Base-by-base conservation (phyloP, 2,113 vertebrate species). In the Paratilapia polleni region DNA sequence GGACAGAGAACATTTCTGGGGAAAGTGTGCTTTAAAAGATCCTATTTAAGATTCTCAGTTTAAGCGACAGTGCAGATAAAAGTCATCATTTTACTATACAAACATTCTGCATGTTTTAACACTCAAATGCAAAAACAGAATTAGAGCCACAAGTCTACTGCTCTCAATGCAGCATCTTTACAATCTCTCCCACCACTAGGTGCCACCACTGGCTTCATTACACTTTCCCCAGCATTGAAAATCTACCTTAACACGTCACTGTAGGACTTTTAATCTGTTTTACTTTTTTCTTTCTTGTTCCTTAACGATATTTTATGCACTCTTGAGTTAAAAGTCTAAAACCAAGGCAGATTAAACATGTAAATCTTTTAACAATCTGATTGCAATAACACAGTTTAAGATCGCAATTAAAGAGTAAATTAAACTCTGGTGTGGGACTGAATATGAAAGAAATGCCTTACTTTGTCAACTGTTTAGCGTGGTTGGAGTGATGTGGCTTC, bases 151-250 rank as follows among this genome's bases (percentile, higher is more conserved):
- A 49, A 12, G 43, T 52, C n/a, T 28, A 3, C 34, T 43, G 58
- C 17, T 52, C 54, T 60, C 17, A 28, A 22, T 81, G 84, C 41
- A 87, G 80, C 85, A 80, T 87, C 73, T 75, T 70, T 43, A 58
- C 49, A 24, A 84, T 74, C 59, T 57, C 20, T 78, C 24, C 78
- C 77, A 82, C 95, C 95, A 89, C 95, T 94, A 96, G 95, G 87
- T 93, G 95, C 84, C 95, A 90, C 91, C 81, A 92, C 89, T 88
- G 88, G 85, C 89, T 79, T 86, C 88, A 85, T 13, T 87, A 80
- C 80, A 75, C 52, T 61, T 66, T 34, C 8, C 12, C 36, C 59
- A 31, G 24, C 64, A 11, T 28, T 68, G 58, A 24, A 54, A 82
- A 31, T 61, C 31, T 28, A 66, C 38, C 34, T 28, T 2, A 58